Conservation (phyloP, 2,888 invertebrate species). For the Lepidochrysops patricia region DNA sequence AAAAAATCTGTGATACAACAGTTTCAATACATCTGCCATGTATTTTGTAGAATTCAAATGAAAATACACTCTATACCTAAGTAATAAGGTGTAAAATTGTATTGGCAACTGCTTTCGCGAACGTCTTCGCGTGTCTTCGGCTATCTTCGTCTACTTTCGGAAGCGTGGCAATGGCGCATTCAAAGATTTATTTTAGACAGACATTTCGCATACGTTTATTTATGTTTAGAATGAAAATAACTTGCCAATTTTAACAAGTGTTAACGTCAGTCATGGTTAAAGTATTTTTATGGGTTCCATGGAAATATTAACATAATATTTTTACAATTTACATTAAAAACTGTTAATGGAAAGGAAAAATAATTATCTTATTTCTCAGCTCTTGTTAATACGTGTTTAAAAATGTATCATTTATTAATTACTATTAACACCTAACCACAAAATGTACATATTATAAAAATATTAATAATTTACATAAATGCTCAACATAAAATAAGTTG, state of each 20-base stretch:
- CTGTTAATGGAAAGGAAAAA: too few relatives aligned
- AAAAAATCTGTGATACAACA: conserved; percentile 66
- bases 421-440: not conserved
- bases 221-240: conserved; percentile 38
- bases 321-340: too few relatives aligned
- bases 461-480: not conserved
- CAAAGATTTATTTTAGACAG: conserved; percentile 15
- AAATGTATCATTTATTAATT: not conserved
- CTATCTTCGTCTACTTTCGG: conserved; percentile 41
- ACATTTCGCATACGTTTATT: conserved; percentile 25
- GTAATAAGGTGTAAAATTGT: conserved; percentile 19
- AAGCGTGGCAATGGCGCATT: conserved; percentile 39
- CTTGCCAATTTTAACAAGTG: conserved; percentile 35
- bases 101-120: conserved; percentile 31
- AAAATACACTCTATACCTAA: conserved; percentile 24
- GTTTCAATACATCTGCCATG: conserved; percentile 64
- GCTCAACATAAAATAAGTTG: not conserved
- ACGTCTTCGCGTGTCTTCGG: conserved; percentile 45
- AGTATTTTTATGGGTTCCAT: not conserved
- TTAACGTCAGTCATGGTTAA: not conserved
- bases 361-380: too few relatives aligned
- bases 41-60: conserved; percentile 19
- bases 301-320: not conserved
- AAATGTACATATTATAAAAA: not conserved
- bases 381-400: too few relatives aligned